Evolutionary conservation across 1,140 invertebrate species (phyloP).

Genomic region (Calycopis cecrops): DNA sequence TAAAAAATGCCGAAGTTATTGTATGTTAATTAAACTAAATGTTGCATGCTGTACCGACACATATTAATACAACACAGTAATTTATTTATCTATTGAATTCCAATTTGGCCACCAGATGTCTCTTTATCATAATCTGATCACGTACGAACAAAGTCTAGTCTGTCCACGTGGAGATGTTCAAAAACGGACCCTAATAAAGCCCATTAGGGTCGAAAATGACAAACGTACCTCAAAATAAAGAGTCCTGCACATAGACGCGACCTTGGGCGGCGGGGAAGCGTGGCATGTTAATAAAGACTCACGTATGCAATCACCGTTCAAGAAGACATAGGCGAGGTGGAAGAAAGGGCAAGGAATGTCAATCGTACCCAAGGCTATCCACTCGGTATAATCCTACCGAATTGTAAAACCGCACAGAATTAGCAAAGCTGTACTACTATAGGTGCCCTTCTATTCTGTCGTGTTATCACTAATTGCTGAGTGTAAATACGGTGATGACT

Average conservation of each 20-base stretch:
- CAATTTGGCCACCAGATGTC: constrained; percentile 53
- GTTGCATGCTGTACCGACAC: too few relatives aligned
- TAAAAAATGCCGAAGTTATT: too few relatives aligned
- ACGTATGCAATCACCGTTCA: constrained; percentile 64
- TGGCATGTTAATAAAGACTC: constrained; percentile 68
- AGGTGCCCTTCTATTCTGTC: constrained; percentile 30
- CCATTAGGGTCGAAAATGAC: constrained; percentile 27
- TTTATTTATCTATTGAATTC: constrained; percentile 24
- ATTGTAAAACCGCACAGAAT: constrained; percentile 27
- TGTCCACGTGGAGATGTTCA: constrained; percentile 10
- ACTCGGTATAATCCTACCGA: constrained; percentile 44
- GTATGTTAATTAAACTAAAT: too few relatives aligned
- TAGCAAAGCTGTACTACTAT: constrained; percentile 25
- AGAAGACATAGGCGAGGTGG: constrained; percentile 67
- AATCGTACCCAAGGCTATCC: constrained; percentile 54
- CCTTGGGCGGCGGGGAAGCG: constrained; percentile 54
- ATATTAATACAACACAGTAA: too few relatives aligned
- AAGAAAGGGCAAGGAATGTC: constrained; percentile 72
- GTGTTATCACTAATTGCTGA: constrained; percentile 46
- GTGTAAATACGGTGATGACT: constrained; percentile 47
- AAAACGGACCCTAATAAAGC: constrained; percentile 20
- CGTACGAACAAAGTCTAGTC: constrained; percentile 36
- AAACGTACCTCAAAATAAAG: constrained; percentile 26
- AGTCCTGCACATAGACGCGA: constrained; percentile 47
- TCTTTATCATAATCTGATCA: constrained; percentile 45